Percentiles rank a stretch among this genome's conserved stretches.
Evolutionary conservation across 2,797 vertebrate species (phyloP).

Genomic region (Rhynchotus rufescens): DNA sequence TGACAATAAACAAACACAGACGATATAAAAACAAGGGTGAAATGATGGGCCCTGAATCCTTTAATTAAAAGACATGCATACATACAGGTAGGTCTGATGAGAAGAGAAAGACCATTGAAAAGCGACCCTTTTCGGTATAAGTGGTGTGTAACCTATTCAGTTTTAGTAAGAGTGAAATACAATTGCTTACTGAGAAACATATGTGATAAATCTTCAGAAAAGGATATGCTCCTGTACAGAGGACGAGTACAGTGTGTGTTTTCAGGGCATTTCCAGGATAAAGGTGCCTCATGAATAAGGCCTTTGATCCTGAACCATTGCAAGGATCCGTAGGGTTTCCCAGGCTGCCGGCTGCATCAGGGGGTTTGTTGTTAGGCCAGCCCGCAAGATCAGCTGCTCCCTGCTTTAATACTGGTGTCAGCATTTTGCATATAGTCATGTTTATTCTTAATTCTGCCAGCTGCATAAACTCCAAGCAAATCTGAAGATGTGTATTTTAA

Average conservation of each 20-base stretch:
- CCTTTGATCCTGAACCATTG: constrained; percentile 44
- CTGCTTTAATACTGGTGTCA: neutral
- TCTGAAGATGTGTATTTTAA: constrained; percentile 29
- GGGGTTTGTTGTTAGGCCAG: constrained; percentile 6
- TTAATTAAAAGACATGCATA: neutral
- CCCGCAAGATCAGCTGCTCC: constrained; percentile 35
- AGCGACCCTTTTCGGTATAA: neutral
- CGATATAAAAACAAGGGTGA: neutral
- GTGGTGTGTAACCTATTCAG: neutral
- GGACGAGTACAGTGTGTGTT: constrained; percentile 64
- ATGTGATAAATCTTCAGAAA: constrained; percentile 68
- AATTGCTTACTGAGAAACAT: constrained; percentile 17
- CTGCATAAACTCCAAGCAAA: constrained; percentile 42
- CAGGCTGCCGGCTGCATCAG: constrained; percentile 24
- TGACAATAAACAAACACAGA: constrained; percentile 24
- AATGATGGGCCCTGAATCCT: neutral
- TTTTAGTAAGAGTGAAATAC: constrained; percentile 1
- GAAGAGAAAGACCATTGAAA: neutral
- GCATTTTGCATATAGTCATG: neutral
- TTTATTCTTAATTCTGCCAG: constrained; percentile 53
- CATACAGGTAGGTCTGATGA: neutral
- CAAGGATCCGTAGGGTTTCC: constrained; percentile 42
- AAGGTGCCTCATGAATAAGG: constrained; percentile 66
- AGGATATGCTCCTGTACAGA: constrained; percentile 45
- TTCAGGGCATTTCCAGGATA: constrained; percentile 69